Base-by-base conservation (phyloP, 2,113 vertebrate species). In the Elephantulus edwardii region DNA sequence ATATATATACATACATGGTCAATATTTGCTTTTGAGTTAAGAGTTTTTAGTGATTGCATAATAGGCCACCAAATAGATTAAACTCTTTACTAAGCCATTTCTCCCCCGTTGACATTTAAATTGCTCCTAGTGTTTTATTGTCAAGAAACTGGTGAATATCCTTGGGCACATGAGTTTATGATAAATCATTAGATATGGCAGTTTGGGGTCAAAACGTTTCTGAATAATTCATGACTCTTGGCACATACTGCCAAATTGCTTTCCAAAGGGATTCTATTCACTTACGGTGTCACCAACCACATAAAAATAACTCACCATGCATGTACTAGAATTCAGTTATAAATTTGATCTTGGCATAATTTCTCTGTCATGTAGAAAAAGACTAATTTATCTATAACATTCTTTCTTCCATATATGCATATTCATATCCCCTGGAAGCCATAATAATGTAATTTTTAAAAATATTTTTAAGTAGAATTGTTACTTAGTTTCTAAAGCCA, bases 201-300 rank as follows among this genome's bases (percentile, higher is more conserved):
- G 38, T 91, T 91, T 52, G 58, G 68, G 93, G 89, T 44, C 77
- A 87, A 87, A 83, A 86, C 71, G 60, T 1, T 77, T 80, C 58
- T 70, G 9, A 75, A 80, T 52, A 46, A 75, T 81, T 60, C 70
- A 48, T n/a, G 20, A 35, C 5, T 89, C 42, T 88, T 80, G 86
- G 80, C 60, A 81, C 33, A 70, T 76, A 85, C 66, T 68, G 74
- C 50, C 74, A 84, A 75, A 88, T 64, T 85, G n/a, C 3, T 89
- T 89, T 76, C 50, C 16, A 81, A 75, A 58, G 42, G 0, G n/a
- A 84, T 35, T 33, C 48, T 72, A 66, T 84, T 72, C 58, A 83
- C 66, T 70, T 77, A 77, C 24, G 54, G 8, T 52, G 35, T 80
- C 88, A 91, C 22, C 26, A 72, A 40, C n/a, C 83, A 85, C 85